A percentile compares a stretch with the other conserved stretches of the same genome.
These are phyloP conservation scores for Eira barbara DNA, from an alignment of 2,113 vertebrate genomes.

Conservation along the genomic window DNA sequence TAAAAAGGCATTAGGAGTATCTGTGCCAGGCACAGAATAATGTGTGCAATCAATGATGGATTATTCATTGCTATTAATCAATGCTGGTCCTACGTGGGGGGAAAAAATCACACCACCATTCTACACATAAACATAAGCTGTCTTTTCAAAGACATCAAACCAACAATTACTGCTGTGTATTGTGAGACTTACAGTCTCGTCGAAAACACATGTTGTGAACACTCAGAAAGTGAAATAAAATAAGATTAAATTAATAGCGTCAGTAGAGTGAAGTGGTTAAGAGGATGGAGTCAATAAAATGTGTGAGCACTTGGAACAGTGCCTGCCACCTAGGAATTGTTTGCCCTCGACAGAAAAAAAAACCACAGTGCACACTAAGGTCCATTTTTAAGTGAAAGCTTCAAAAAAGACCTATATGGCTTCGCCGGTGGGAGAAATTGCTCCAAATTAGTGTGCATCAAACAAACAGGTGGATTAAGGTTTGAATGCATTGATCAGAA, in stretches of 20 bases:
- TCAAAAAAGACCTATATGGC: neutral
- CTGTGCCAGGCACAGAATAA: neutral
- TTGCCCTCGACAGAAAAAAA: neutral
- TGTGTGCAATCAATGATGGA: neutral
- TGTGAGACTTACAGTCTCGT: neutral
- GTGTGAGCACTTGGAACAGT: neutral
- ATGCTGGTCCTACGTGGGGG: neutral
- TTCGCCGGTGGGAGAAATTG: constrained; percentile 12
- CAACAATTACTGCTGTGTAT: neutral
- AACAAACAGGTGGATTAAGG: neutral
- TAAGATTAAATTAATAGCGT: constrained; percentile 9
- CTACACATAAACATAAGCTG: neutral
- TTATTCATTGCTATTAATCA: neutral
- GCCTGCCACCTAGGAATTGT: neutral
- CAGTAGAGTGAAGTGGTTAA: neutral
- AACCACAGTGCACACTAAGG: neutral
- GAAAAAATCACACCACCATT: neutral
- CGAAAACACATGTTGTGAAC: neutral
- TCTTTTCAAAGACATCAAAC: constrained; percentile 5
- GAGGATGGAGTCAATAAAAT: neutral
- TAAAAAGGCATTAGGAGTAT: neutral
- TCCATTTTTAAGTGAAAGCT: neutral
- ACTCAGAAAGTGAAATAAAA: constrained; percentile 22
- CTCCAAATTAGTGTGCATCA: neutral
- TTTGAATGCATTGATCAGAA: neutral